A percentile compares a stretch with the other conserved stretches of the same genome.
phyloP scores from a whole-genome alignment of 2,888 invertebrate genomes.

The Brachyptera risi region DNA sequence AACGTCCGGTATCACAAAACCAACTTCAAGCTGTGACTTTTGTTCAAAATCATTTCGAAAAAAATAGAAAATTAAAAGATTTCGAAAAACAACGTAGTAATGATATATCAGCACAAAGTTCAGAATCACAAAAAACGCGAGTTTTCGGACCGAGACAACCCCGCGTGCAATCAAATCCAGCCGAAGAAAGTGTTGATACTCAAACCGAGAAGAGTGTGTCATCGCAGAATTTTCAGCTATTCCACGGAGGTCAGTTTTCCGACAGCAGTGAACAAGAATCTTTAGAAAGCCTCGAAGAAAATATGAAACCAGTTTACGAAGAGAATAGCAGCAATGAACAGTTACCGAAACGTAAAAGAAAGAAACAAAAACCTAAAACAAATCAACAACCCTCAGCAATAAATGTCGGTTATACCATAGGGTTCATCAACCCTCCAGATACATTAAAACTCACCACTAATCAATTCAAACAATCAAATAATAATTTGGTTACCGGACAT shows the following conservation, averaged over 20 bases:
- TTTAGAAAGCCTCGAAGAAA: no score
- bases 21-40: neutral
- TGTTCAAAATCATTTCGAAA: neutral
- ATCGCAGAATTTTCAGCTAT: slow-evolving; percentile 10
- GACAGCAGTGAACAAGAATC: neutral
- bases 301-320: no score
- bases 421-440: slow-evolving; percentile 4
- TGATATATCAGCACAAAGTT: no score
- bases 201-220: neutral
- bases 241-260: slow-evolving; percentile 6
- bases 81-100: neutral
- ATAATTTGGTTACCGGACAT: no score
- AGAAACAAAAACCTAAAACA: neutral
- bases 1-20: neutral
- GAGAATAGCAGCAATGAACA: no score
- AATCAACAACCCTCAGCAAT: neutral
- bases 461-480: neutral
- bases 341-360: neutral
- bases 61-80: neutral
- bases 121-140: neutral
- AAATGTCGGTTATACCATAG: slow-evolving; percentile 16
- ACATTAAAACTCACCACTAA: neutral
- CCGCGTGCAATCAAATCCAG: neutral
- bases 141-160: neutral
- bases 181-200: neutral